Percentiles rank a stretch among this genome's conserved stretches.
Evolutionary conservation across 2,888 invertebrate species (phyloP).

Genomic region (Bruchidius siliquastri): DNA sequence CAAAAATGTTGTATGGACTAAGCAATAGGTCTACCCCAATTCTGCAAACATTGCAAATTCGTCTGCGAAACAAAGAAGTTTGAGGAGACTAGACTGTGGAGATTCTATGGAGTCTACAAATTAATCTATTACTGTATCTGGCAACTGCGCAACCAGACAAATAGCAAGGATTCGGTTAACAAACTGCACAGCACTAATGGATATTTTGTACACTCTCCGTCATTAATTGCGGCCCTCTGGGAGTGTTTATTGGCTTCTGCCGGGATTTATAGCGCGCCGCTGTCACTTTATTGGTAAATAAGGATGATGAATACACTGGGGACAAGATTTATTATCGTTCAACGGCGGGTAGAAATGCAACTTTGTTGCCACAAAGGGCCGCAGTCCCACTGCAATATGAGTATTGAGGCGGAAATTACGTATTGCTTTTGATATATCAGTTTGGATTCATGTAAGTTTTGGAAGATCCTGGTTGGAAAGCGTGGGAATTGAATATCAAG

Average conservation of each 20-base stretch:
- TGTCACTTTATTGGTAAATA: slow-evolving; percentile 4
- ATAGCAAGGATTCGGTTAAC: slow-evolving; percentile 45
- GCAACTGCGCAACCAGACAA: background rate
- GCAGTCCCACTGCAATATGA: background rate
- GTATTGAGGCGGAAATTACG: background rate
- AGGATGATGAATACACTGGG: background rate
- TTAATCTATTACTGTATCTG: background rate
- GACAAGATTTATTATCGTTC: background rate
- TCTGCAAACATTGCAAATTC: too few species aligned
- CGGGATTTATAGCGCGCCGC: slow-evolving; percentile 5
- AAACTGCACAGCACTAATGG: slow-evolving; percentile 37
- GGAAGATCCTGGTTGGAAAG: too few species aligned
- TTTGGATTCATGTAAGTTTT: background rate
- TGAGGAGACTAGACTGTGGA: too few species aligned
- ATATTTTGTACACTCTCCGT: slow-evolving; percentile 25
- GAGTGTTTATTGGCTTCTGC: slow-evolving; percentile 21
- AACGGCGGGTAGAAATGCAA: background rate
- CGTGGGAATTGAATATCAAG: too few species aligned
- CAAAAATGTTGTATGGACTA: too few species aligned
- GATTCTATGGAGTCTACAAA: too few species aligned
- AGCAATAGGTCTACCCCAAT: too few species aligned
- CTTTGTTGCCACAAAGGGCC: background rate
- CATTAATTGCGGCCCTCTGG: slow-evolving; percentile 17
- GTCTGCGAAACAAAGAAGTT: too few species aligned
- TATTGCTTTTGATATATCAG: background rate